A percentile compares a stretch with the other conserved stretches of the same genome.
These are phyloP conservation scores for Hirudinaria manillensis DNA, from an alignment of 2,888 invertebrate species.

Conservation along the genomic window DNA sequence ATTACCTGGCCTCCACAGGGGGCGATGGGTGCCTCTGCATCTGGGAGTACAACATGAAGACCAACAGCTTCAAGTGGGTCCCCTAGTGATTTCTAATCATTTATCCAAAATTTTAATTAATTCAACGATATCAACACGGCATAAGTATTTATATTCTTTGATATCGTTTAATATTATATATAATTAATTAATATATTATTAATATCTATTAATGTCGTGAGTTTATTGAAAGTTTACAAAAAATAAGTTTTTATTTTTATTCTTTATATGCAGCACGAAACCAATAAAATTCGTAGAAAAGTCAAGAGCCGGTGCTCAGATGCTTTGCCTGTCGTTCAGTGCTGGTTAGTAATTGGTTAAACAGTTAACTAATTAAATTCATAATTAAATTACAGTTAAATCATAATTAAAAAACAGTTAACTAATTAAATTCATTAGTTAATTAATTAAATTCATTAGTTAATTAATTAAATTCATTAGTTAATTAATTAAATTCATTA, in stretches of 20 bases:
- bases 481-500: no score
- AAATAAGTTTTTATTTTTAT: not conserved
- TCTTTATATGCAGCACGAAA: slow-evolving; percentile 62
- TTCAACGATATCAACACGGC: no score
- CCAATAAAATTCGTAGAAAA: slow-evolving; percentile 87
- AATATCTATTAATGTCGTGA: not conserved
- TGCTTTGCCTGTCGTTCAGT: slow-evolving; percentile 86
- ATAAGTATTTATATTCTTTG: no score
- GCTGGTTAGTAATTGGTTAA: slow-evolving; percentile 57
- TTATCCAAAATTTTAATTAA: no score
- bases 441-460: no score
- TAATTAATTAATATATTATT: not conserved
- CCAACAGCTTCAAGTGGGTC: slow-evolving; percentile 59
- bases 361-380: not conserved
- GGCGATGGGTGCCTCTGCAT: slow-evolving; percentile 94
- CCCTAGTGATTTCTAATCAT: not conserved
- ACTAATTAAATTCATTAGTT: no score
- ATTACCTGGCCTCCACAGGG: slow-evolving; percentile 86
- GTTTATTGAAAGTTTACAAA: not conserved
- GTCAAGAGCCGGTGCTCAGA: slow-evolving; percentile 86
- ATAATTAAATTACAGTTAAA: slow-evolving; percentile 60
- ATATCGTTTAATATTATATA: slow-evolving; percentile 2
- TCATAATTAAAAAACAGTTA: slow-evolving; percentile 67
- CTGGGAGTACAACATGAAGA: slow-evolving; percentile 67
- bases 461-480: no score